These are phyloP conservation scores for Tillus elongatus DNA, from an alignment of 2,888 invertebrate species.

Conservation along the genomic window DNA sequence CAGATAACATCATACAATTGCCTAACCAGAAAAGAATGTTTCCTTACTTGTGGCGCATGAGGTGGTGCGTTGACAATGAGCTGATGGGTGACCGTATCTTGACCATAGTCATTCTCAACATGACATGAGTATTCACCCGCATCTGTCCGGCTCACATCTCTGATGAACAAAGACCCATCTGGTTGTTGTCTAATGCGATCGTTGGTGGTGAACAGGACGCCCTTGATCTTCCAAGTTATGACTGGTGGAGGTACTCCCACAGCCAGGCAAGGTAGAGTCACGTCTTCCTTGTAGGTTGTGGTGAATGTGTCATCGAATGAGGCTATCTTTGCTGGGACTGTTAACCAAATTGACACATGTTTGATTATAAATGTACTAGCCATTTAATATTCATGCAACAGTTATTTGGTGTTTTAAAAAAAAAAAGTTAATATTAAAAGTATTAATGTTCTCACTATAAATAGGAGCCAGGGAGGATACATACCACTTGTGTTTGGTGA, in stretches of 20 bases:
- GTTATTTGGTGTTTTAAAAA: slow-evolving; percentile 4
- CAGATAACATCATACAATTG: background rate
- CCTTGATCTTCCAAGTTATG: slow-evolving; percentile 83
- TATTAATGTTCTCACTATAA: too few relatives aligned
- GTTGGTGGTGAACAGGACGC: slow-evolving; percentile 66
- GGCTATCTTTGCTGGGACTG: slow-evolving; percentile 88
- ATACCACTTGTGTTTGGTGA: slow-evolving; percentile 74
- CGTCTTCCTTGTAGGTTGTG: slow-evolving; percentile 85
- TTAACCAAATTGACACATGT: slow-evolving; percentile 31
- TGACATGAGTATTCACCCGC: slow-evolving; percentile 91
- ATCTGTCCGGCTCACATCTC: slow-evolving; percentile 79
- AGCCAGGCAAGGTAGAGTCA: slow-evolving; percentile 82
- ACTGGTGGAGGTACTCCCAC: slow-evolving; percentile 87
- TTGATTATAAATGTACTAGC: too few relatives aligned
- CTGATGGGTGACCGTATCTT: slow-evolving; percentile 84
- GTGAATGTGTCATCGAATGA: slow-evolving; percentile 92
- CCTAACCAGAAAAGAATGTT: background rate
- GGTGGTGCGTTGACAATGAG: slow-evolving; percentile 76
- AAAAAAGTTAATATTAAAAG: too few relatives aligned
- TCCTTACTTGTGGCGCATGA: slow-evolving; percentile 53
- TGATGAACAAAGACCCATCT: slow-evolving; percentile 85
- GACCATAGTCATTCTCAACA: slow-evolving; percentile 86
- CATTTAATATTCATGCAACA: too few relatives aligned
- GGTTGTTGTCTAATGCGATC: slow-evolving; percentile 77
- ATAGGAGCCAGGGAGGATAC: too few relatives aligned